Percentiles rank a stretch among this genome's conserved stretches.
Conservation (phyloP, 92 coral and sea anemone genomes). For the Siderastrea radians region DNA sequence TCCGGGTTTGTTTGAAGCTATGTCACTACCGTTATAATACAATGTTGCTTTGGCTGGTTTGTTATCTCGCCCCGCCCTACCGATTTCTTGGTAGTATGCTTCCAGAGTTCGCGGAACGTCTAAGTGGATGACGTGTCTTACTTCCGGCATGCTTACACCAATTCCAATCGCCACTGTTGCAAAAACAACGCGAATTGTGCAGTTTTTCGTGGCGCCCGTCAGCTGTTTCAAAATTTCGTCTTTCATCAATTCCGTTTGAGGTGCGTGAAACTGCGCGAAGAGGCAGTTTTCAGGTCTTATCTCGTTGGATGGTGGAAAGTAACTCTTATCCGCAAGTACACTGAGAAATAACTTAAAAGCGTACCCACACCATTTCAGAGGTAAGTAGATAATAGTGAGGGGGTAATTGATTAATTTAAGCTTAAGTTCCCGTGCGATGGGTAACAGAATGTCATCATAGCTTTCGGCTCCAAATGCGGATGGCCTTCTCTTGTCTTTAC, state of each 20-base stretch:
- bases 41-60: conserved; percentile 50
- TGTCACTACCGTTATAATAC: conserved; percentile 60
- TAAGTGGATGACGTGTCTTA: conserved; percentile 59
- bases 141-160: conserved; percentile 66
- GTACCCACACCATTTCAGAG: conserved; percentile 69
- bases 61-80: conserved; percentile 69
- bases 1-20: conserved; percentile 56
- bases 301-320: conserved; percentile 9
- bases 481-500: conserved; percentile 50
- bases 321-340: conserved; percentile 18
- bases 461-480: conserved; percentile 43
- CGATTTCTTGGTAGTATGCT: conserved; percentile 68
- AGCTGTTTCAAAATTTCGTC: conserved; percentile 64
- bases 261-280: conserved; percentile 63
- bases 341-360: conserved; percentile 52
- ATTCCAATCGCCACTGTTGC: conserved; percentile 69
- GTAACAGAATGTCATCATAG: conserved; percentile 32
- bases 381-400: conserved; percentile 57
- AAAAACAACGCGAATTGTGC: conserved; percentile 61
- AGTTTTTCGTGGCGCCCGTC: not conserved
- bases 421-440: conserved; percentile 48
- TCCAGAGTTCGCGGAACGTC: conserved; percentile 64
- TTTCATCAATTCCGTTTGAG: conserved; percentile 57
- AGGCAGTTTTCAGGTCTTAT: conserved; percentile 34
- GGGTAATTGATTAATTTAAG: conserved; percentile 44